Base-by-base conservation (phyloP, 2,113 vertebrate species). In the Peromyscus maniculatus region DNA sequence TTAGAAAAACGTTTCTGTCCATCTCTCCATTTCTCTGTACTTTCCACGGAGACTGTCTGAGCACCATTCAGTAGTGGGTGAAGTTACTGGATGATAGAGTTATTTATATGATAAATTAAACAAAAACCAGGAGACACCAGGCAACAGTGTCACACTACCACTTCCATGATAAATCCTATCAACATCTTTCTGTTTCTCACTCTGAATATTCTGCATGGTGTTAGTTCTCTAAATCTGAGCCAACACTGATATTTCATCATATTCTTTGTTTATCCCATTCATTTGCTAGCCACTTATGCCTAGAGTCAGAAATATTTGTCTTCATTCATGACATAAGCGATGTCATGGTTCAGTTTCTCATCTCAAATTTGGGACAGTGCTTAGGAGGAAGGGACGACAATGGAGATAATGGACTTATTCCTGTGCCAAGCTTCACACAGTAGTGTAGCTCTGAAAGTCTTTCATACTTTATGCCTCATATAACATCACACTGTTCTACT, bases 61-160 rank as follows among this genome's bases (percentile, higher is more conserved):
- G n/a, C 39, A 87, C 39, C 28, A 24, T 87, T 52, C 39, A 71
- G 7, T 59, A 28, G 4, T 28, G 55, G 3, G 1, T 57, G 67
- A 9, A 28, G 12, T 43, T 13, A 19, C 2, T 77, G 3, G 21
- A 9, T 49, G 17, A 49, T 28, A 0, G 46, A 49, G 0, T 26
- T 83, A 8, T 77, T 84, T 15, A 57, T 28, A 28, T 16, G 49
- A 64, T 39, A 1, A 7, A 19, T 74, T 49, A 75, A 36, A 91
- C 24, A 33, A 33, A 71, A 8, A 36, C 64, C 8, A 75, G 55
- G n/a, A 5, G 9, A 26, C 16, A 11, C 10, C 12, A 83, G 24
- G 5, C 59, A 22, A 28, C 12, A 49, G 0, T 6, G 17, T 10
- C 22, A 46, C 31, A 4, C 7, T 26, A 24, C 36, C 13, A 36